A percentile compares a stretch with the other conserved stretches of the same genome.
Conservation (phyloP, 2,113 vertebrate species). For the Labeo rohita region DNA sequence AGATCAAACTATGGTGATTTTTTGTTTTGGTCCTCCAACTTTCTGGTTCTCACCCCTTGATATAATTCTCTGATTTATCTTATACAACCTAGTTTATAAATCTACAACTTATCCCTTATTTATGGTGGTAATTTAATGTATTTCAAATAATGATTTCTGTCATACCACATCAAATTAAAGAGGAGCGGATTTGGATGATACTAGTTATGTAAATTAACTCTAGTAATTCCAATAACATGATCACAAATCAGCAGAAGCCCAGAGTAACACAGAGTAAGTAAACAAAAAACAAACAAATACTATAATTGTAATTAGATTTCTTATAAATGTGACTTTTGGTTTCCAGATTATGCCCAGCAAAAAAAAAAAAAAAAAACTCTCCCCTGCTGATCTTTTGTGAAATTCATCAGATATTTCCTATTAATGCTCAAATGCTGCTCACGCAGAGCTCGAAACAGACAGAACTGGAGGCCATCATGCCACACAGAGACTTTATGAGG, state of each 20-base stretch:
- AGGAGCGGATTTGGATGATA: too few relatives aligned
- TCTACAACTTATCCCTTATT: not conserved
- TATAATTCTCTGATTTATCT: not conserved
- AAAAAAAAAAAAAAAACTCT: too few relatives aligned
- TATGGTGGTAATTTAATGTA: not conserved
- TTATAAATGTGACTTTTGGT: too few relatives aligned
- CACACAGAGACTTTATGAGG: slow-evolving; percentile 66
- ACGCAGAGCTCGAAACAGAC: not conserved
- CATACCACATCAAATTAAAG: not conserved
- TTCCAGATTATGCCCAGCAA: too few relatives aligned
- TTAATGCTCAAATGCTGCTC: slow-evolving; percentile 47
- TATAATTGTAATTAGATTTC: too few relatives aligned
- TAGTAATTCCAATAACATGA: too few relatives aligned
- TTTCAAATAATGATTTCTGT: not conserved
- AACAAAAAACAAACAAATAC: too few relatives aligned
- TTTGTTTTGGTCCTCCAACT: too few relatives aligned
- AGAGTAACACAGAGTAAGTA: too few relatives aligned
- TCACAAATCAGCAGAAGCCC: too few relatives aligned
- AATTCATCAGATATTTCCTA: not conserved
- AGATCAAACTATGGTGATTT: too few relatives aligned
- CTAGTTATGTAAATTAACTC: too few relatives aligned
- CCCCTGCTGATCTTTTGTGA: not conserved
- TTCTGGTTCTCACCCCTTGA: not conserved
- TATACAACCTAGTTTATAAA: not conserved
- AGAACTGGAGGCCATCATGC: slow-evolving; percentile 67